A percentile compares a stretch with the other conserved stretches of the same genome.
These are phyloP conservation scores for Phoxinus phoxinus DNA, from an alignment of 2,113 vertebrate genomes.

Conservation along the genomic window DNA sequence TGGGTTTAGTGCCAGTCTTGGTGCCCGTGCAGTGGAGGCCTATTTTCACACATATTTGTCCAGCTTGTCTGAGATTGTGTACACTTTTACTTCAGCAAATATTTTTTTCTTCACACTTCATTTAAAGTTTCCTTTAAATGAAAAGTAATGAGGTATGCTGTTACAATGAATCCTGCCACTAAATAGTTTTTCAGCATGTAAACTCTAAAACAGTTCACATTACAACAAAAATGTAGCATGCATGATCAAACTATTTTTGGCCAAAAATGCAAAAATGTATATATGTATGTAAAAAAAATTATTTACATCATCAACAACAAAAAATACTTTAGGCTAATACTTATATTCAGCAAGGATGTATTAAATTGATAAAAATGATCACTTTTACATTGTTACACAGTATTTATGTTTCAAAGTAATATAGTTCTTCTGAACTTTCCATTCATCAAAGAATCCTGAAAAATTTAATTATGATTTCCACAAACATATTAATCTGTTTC, in stretches of 20 bases:
- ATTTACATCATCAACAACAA: neutral
- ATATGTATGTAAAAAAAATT: neutral
- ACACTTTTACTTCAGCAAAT: neutral
- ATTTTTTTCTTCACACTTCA: neutral
- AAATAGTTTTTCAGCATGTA: neutral
- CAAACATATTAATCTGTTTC: neutral
- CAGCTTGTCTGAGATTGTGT: neutral
- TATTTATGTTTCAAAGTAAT: too few relatives aligned
- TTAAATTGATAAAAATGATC: neutral
- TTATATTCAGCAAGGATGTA: neutral
- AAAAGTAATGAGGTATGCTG: neutral
- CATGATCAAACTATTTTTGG: neutral
- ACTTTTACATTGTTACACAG: too few relatives aligned
- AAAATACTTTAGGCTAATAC: neutral
- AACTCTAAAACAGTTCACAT: neutral
- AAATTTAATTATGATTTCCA: too few relatives aligned
- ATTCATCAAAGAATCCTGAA: neutral
- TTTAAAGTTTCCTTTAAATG: neutral
- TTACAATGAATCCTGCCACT: neutral
- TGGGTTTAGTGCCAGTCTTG: constrained; percentile 31
- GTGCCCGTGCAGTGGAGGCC: neutral
- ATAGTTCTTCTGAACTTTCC: too few relatives aligned
- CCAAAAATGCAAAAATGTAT: neutral
- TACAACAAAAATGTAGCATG: too few relatives aligned
- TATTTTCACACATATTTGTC: neutral